A percentile compares a stretch with the other conserved stretches of the same genome.
phyloP scores from a whole-genome alignment of 2,113 vertebrate genomes.

The Hipposideros armiger region DNA sequence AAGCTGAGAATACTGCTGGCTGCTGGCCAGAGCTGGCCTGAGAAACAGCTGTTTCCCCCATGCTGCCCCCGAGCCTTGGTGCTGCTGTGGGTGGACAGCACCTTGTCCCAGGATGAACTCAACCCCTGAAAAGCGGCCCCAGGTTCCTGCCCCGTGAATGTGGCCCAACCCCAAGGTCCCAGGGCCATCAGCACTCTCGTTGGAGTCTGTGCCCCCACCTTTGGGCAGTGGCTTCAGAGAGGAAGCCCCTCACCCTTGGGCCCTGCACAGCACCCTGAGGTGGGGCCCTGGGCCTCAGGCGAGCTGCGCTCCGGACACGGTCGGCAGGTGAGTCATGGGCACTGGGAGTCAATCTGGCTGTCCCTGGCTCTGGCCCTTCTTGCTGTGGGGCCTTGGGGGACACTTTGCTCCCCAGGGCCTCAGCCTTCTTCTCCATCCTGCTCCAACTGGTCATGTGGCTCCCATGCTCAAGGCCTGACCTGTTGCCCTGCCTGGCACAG shows the following conservation, averaged over 20 bases:
- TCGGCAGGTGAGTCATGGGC: background rate
- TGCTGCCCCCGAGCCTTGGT: accelerated
- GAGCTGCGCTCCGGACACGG: background rate
- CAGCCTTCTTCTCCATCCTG: background rate
- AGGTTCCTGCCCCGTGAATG: accelerated
- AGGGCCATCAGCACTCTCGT: too few species aligned
- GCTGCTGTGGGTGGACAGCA: accelerated
- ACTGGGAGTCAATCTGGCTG: accelerated
- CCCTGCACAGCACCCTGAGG: too few species aligned
- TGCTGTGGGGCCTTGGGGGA: background rate
- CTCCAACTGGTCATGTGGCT: accelerated
- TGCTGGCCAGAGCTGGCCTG: accelerated
- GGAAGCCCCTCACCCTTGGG: background rate
- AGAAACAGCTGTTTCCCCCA: too few species aligned
- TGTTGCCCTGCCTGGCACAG: accelerated
- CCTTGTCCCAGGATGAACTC: background rate
- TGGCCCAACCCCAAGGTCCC: accelerated
- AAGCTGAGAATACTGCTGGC: accelerated
- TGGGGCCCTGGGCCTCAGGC: background rate
- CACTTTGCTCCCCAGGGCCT: accelerated
- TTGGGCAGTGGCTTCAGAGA: background rate
- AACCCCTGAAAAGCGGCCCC: background rate
- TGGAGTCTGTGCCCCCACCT: background rate
- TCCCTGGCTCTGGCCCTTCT: background rate
- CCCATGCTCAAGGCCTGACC: background rate